Base-by-base conservation (phyloP, 2,888 invertebrate species). In the Andrena bicolor region DNA sequence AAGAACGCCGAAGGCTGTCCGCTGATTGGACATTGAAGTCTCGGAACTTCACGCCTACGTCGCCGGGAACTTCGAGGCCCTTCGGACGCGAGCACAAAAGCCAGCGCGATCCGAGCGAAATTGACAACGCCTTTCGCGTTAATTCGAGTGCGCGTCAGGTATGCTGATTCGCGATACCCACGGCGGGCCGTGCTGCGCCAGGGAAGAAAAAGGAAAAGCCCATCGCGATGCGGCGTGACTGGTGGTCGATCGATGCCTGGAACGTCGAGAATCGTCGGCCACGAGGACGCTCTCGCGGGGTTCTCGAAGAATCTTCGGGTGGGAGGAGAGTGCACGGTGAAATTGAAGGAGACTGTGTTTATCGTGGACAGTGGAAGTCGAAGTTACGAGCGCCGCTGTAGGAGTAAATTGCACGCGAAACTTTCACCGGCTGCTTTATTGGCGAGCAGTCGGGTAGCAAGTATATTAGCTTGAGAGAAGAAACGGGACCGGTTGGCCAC, bases 1-100 rank as follows among this genome's bases (percentile, higher is more conserved):
- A 76, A 41, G 68, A 56, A 76, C 49, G 32, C 56, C 63, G 69
- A 61, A 53, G 72, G 75, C 76, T 83, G 80, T 75, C 56, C 81
- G 82, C 70, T 89, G 90, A 89, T 90, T 90, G 83, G 86, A 89
- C 86, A 89, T 90, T 90, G 87, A 86, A 82, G 69, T 78, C 74
- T 30, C 72, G 81, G 41, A 79, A 72, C 71, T 81, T 71, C 83
- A 76, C 66, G 83, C 78, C 75, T 74, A 75, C 82, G 64, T 70
- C 23, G 10, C 10, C 56, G 49, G 23, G 78, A 84, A 68, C 48
- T 78, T 63, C 69, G 58, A 66, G 41, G 58, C 74, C 26, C 70
- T 78, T 74, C 83, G 83, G 41, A 82, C 82, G 84, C 77, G 83
- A 30, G 53, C 78, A 82, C 81, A 83, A 86, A 83, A 78, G 68